Conservation (phyloP, 1,140 invertebrate species). For the Hormaphis cornu region DNA sequence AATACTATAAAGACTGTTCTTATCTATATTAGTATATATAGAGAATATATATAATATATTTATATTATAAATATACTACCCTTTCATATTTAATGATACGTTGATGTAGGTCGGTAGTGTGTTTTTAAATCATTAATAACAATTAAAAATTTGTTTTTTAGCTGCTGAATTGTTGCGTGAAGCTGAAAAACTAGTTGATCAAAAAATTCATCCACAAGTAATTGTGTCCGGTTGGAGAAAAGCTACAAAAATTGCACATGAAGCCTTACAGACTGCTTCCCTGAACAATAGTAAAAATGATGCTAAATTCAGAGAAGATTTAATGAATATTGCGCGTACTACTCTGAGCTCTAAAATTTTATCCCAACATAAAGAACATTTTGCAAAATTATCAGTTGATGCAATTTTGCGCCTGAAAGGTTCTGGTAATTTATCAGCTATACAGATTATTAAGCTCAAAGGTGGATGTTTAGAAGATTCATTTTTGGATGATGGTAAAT, state of each 20-base stretch:
- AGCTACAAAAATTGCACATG: conserved; percentile 70
- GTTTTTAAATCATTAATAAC: neutral
- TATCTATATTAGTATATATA: too few species aligned
- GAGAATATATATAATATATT: too few species aligned
- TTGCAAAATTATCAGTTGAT: conserved; percentile 89
- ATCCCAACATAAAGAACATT: conserved; percentile 94
- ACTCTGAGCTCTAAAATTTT: conserved; percentile 98
- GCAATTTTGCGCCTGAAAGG: conserved; percentile 91
- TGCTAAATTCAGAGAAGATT: conserved; percentile 72
- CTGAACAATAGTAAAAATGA: conserved; percentile 67
- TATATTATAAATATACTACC: too few species aligned
- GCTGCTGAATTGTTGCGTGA: conserved; percentile 91
- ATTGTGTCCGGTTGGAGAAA: conserved; percentile 92
- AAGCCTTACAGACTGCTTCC: conserved; percentile 68
- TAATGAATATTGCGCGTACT: conserved; percentile 94
- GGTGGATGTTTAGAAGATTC: conserved; percentile 89
- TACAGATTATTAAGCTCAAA: conserved; percentile 95
- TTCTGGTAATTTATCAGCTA: conserved; percentile 87
- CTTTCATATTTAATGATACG: too few species aligned
- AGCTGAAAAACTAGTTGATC: conserved; percentile 86
- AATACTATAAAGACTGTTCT: too few species aligned
- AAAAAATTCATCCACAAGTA: conserved; percentile 97
- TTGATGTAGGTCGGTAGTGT: too few species aligned
- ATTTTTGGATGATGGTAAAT: conserved; percentile 84
- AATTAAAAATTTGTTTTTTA: conserved; percentile 39